Conservation (phyloP, 2,113 vertebrate species). For the Chiloscyllium plagiosum region DNA sequence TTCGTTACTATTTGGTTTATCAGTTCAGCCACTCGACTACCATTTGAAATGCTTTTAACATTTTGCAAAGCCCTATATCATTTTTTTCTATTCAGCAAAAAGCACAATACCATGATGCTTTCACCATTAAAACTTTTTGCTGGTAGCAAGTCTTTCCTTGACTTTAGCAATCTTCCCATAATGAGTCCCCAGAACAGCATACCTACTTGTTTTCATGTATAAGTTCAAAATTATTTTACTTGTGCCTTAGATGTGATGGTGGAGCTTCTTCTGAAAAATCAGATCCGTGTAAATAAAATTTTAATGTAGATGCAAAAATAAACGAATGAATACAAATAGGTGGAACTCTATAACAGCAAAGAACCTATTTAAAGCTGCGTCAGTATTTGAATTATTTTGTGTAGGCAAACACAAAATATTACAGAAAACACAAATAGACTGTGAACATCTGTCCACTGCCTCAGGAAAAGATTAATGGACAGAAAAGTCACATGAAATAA, state of each 20-base stretch:
- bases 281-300: not conserved
- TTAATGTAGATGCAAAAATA: not conserved
- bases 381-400: not conserved
- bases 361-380: not conserved
- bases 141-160: not conserved
- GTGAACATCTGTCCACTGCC: not conserved
- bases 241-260: not conserved
- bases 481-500: no score
- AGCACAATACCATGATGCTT: not conserved
- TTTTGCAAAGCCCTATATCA: not conserved
- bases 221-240: not conserved
- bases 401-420: not conserved
- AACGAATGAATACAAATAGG: not conserved
- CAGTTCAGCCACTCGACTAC: not conserved
- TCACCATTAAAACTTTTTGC: not conserved
- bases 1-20: not conserved
- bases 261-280: not conserved
- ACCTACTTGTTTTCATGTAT: not conserved
- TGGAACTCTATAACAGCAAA: not conserved
- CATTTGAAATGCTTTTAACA: not conserved
- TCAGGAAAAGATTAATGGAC: no score
- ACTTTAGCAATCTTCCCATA: not conserved
- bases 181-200: not conserved
- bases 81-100: not conserved
- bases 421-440: not conserved